A percentile compares a stretch with the other conserved stretches of the same genome.
Evolutionary conservation across 1,140 invertebrate genomes (phyloP).

Genomic region (Aphelenchoides besseyi): DNA sequence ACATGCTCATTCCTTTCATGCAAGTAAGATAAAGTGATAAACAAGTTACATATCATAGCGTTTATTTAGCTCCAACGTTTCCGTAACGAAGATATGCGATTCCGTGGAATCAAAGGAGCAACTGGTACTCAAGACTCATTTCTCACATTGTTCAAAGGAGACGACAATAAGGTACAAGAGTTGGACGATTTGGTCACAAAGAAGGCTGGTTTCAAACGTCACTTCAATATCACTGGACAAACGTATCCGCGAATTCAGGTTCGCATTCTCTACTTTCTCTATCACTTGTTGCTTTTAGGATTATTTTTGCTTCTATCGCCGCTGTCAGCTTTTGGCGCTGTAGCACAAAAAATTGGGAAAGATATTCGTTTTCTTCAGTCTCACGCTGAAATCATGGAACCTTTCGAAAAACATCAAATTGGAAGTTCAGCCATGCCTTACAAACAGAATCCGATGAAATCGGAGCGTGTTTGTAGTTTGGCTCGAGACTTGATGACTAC

Average conservation of each 20-base stretch:
- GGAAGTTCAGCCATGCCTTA: conserved; percentile 76
- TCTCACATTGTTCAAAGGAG: conserved; percentile 81
- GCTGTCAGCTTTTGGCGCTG: conserved; percentile 48
- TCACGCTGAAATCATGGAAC: conserved; percentile 85
- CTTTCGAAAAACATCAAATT: conserved; percentile 88
- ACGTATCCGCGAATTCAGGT: conserved; percentile 94
- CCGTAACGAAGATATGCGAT: conserved; percentile 68
- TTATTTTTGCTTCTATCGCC: conserved; percentile 77
- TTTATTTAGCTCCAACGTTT: not conserved
- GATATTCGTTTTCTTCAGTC: conserved; percentile 60
- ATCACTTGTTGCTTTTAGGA: conserved; percentile 73
- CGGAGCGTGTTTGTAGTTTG: conserved; percentile 85
- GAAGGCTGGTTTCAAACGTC: conserved; percentile 77
- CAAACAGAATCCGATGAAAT: conserved; percentile 96
- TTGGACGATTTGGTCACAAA: conserved; percentile 79
- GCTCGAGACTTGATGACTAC: conserved; percentile 66
- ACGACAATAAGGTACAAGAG: conserved; percentile 69
- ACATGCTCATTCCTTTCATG: conserved; percentile 91
- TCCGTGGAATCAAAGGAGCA: conserved; percentile 95
- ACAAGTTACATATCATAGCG: not conserved
- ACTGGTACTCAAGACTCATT: conserved; percentile 86
- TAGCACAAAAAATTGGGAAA: conserved; percentile 47
- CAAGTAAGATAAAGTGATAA: no score
- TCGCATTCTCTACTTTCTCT: no score
- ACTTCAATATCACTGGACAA: conserved; percentile 71